These are phyloP conservation scores for Oncopodura yosiiana DNA, from an alignment of 1,140 invertebrate species.

Conservation along the genomic window DNA sequence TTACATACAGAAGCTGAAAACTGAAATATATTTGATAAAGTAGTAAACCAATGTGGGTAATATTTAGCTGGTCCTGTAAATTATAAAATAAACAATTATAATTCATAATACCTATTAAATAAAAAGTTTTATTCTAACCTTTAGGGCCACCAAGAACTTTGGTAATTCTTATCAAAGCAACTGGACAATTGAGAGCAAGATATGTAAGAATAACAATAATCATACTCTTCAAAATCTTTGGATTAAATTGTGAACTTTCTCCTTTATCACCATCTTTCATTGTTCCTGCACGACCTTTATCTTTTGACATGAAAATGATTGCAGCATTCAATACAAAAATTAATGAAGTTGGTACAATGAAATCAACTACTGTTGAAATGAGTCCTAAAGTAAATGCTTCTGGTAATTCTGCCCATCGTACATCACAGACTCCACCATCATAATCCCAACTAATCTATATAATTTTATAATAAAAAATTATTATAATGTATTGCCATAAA, in stretches of 20 bases:
- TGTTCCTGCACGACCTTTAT: conserved; percentile 12
- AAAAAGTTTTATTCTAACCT: too few species aligned
- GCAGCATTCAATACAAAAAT: conserved; percentile 7
- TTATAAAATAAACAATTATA: too few species aligned
- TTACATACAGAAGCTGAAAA: conserved; percentile 16
- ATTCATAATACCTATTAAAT: too few species aligned
- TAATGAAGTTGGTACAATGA: conserved; percentile 2
- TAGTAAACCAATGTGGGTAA: conserved; percentile 8
- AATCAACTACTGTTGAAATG: conserved; percentile 7
- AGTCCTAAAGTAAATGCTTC: conserved; percentile 6
- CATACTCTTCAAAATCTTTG: conserved; percentile 22
- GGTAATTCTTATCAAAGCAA: neutral
- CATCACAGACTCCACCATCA: conserved; percentile 11
- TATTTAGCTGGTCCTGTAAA: too few species aligned
- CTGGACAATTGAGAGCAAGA: conserved; percentile 12
- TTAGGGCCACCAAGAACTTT: neutral
- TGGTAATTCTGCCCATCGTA: conserved; percentile 1
- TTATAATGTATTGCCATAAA: neutral
- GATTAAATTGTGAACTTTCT: conserved; percentile 4
- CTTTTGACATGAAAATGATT: conserved; percentile 14
- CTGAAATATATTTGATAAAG: neutral
- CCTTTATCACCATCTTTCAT: neutral
- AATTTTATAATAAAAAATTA: neutral
- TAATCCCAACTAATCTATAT: conserved; percentile 12
- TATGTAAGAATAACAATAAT: conserved; percentile 18